phyloP scores from a whole-genome alignment of 2,888 invertebrate species.

The Imbricaverruca yamaguchii region DNA sequence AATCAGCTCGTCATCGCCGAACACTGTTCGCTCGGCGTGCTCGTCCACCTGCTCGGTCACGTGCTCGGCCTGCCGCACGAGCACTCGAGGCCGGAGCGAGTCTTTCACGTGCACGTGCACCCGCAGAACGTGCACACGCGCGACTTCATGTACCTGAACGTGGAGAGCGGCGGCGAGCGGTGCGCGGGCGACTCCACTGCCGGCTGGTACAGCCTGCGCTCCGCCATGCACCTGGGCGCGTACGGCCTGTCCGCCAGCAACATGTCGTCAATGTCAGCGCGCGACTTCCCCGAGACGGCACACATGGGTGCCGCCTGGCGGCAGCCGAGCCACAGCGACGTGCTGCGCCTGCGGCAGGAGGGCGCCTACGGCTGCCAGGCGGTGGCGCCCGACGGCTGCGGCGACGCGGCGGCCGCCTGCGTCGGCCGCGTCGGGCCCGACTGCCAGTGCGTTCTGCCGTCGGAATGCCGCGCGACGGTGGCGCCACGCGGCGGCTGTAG shows the following conservation, averaged over 20 bases:
- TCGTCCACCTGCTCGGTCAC: conserved; percentile 3
- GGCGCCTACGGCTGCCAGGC: neutral
- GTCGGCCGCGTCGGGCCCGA: neutral
- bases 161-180: neutral
- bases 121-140: neutral
- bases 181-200: neutral
- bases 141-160: neutral
- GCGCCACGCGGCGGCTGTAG: neutral
- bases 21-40: conserved; percentile 11
- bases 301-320: neutral
- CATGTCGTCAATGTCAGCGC: neutral
- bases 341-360: neutral
- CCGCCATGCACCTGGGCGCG: neutral
- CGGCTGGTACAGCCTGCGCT: neutral
- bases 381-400: neutral
- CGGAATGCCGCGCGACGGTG: neutral
- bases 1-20: neutral
- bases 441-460: neutral
- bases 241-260: neutral
- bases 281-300: neutral
- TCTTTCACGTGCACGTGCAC: neutral
- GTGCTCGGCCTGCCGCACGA: conserved; percentile 14
- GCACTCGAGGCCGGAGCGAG: neutral
- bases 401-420: neutral
- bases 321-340: neutral